phyloP scores from a whole-genome alignment of 2,797 vertebrate species.

The Hipposideros larvatus region DNA sequence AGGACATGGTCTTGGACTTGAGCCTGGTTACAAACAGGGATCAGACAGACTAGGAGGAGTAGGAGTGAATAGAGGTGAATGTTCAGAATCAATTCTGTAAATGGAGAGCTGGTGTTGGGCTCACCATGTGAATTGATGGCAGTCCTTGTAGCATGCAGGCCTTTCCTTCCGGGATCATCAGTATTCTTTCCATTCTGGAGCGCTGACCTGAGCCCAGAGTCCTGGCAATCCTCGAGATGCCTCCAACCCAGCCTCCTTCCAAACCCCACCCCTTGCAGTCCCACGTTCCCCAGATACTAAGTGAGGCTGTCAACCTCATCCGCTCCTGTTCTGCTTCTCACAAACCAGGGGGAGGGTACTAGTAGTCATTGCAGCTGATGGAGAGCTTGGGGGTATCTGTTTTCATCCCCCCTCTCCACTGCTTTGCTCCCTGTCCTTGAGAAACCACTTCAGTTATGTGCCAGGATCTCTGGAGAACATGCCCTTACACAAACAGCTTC shows the following conservation, averaged over 20 bases:
- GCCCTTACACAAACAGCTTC: not conserved
- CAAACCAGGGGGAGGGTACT: not conserved
- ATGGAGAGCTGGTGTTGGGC: not conserved
- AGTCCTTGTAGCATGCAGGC: fast-evolving
- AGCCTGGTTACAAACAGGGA: not conserved
- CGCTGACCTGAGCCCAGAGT: not conserved
- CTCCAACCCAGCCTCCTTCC: too few relatives aligned
- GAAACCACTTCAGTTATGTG: not conserved
- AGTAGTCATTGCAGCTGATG: not conserved
- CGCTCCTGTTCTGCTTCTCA: not conserved
- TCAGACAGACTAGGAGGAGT: too few relatives aligned
- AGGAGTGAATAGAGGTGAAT: fast-evolving
- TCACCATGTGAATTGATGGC: fast-evolving
- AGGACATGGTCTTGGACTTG: not conserved
- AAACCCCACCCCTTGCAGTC: fast-evolving
- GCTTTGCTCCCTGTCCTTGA: not conserved
- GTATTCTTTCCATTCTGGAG: not conserved
- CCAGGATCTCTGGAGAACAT: not conserved
- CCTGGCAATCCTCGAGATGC: not conserved
- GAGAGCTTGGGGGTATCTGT: fast-evolving
- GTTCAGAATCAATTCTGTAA: too few relatives aligned
- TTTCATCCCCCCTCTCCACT: fast-evolving
- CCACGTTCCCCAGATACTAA: not conserved
- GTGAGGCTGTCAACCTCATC: not conserved
- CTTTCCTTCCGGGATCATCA: not conserved